Conservation (phyloP, 2,888 invertebrate genomes). For the Pseudococcus jackbeardsleyi region DNA sequence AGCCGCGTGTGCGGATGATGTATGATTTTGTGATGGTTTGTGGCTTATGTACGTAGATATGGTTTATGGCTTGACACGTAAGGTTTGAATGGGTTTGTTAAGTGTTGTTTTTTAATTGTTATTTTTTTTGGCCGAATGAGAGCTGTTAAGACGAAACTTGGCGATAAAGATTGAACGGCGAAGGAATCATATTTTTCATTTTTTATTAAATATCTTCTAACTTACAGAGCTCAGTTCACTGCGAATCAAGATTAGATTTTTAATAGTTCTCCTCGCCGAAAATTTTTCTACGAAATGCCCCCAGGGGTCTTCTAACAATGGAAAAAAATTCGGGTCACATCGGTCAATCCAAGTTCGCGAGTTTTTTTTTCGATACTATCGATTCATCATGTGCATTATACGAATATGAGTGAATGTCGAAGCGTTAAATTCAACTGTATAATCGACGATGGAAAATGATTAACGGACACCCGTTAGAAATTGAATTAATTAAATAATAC, state of each 20-base stretch:
- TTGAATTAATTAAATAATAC: constrained; percentile 24
- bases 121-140: not conserved
- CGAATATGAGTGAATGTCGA: not conserved
- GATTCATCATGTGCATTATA: not conserved
- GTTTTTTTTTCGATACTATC: not conserved
- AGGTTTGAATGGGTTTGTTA: not conserved
- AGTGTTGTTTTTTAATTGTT: not conserved
- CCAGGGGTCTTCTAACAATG: not conserved
- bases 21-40: not conserved
- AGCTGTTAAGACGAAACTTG: not conserved
- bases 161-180: not conserved
- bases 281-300: not conserved
- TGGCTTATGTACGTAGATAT: not conserved
- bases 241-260: too few relatives aligned
- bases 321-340: not conserved
- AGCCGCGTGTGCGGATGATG: not conserved
- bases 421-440: not conserved
- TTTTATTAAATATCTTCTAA: too few relatives aligned
- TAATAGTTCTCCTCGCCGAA: not conserved
- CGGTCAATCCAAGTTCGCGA: not conserved
- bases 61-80: not conserved
- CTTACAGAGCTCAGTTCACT: too few relatives aligned
- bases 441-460: not conserved
- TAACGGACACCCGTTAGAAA: not conserved
- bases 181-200: too few relatives aligned